phyloP scores from a whole-genome alignment of 2,888 invertebrate species.

The Leucania comma region DNA sequence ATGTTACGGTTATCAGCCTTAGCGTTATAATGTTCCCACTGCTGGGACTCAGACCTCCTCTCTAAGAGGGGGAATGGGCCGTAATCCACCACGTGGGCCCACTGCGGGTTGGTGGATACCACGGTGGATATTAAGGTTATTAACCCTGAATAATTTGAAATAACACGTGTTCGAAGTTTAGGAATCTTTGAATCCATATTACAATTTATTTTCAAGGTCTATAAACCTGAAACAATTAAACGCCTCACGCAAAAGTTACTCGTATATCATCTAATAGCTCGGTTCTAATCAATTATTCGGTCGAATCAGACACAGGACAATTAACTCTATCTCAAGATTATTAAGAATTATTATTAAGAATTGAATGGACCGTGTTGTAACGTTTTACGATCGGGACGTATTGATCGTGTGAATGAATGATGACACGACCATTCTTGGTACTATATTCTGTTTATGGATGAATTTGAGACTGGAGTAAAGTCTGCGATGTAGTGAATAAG shows the following conservation, averaged over 20 bases:
- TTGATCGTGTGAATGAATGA: conserved; percentile 63
- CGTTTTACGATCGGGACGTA: conserved; percentile 65
- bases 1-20: conserved; percentile 14
- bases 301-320: conserved; percentile 21
- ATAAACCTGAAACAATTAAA: conserved; percentile 26
- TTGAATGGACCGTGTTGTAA: conserved; percentile 55
- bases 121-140: no score
- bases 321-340: conserved; percentile 27
- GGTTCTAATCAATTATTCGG: conserved; percentile 60
- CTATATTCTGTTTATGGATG: conserved; percentile 24
- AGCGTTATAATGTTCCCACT: no score
- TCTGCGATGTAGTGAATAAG: background rate
- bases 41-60: no score
- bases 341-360: conserved; percentile 32
- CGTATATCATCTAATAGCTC: conserved; percentile 44
- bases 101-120: no score
- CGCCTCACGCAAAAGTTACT: conserved; percentile 59
- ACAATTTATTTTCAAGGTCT: conserved; percentile 31
- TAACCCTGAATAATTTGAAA: background rate
- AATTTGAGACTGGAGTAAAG: conserved; percentile 10
- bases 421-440: conserved; percentile 44
- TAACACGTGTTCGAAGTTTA: conserved; percentile 2
- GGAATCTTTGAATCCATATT: conserved; percentile 33
- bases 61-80: no score
- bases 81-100: no score